Conservation (phyloP, 2,113 vertebrate genomes). For the Lophius piscatorius region DNA sequence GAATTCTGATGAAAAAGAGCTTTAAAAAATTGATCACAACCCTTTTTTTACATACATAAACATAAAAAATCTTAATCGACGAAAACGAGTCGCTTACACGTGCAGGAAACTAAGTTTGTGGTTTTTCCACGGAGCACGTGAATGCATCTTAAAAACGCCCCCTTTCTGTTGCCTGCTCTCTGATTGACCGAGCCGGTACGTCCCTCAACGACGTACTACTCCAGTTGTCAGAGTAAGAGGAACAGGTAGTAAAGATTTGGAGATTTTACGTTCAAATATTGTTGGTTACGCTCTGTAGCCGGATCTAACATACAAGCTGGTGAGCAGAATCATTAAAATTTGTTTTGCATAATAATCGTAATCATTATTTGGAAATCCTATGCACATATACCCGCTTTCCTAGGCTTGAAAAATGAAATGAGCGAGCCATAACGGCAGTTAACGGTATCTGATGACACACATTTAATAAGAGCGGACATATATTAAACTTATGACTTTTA, state of each 20-base stretch:
- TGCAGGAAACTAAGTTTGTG: no score
- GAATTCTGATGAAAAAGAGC: not conserved
- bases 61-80: no score
- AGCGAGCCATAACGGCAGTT: slow-evolving; percentile 28
- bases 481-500: not conserved
- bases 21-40: no score
- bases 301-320: slow-evolving; percentile 70
- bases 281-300: slow-evolving; percentile 56
- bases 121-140: not conserved
- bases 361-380: not conserved
- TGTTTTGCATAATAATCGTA: not conserved
- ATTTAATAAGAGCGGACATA: not conserved
- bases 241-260: slow-evolving; percentile 53
- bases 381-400: not conserved
- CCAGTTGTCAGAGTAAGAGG: slow-evolving; percentile 11
- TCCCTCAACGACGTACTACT: slow-evolving; percentile 28
- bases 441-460: slow-evolving; percentile 1
- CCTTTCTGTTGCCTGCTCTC: not conserved
- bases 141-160: slow-evolving; percentile 18
- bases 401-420: slow-evolving; percentile 8
- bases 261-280: slow-evolving; percentile 33
- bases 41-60: no score
- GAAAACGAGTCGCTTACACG: no score
- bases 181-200: slow-evolving; percentile 43
- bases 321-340: slow-evolving; percentile 25